Base-by-base conservation (phyloP, 1,140 invertebrate species). In the Hormaphis cornu region DNA sequence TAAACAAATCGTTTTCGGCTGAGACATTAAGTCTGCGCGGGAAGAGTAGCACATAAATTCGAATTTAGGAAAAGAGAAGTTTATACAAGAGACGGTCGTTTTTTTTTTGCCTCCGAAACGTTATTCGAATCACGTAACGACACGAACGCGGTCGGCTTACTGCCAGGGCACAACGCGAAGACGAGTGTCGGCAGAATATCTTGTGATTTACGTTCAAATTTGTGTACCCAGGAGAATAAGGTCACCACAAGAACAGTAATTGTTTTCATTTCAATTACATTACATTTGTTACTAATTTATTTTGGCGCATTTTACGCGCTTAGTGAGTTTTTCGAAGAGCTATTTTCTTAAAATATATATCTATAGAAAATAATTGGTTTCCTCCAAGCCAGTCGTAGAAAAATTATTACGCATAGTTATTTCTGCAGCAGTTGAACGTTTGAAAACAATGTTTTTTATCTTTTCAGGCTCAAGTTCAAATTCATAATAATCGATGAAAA, bases 1-100 rank as follows among this genome's bases (percentile, higher is more conserved):
- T 30, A 53, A 53, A 53, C 50, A n/a, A 53, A 53, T 53, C 30
- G 14, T 18, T 28, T 53, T 53, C n/a, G n/a, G n/a, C n/a, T n/a
- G n/a, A n/a, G n/a, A n/a, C n/a, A n/a, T n/a, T 28, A 53, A 30
- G 16, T 18, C 3, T 30, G 9, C n/a, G 30, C n/a, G 30, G n/a
- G 10, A 53, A 30, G 16, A 53, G 26, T n/a, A 30, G n/a, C n/a
- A n/a, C n/a, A 54, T 54, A 33, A 33, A 54, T 33, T n/a, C 33
- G 28, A 33, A 54, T 54, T 54, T 33, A 8, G n/a, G n/a, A 33
- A 35, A 12, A 35, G n/a, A n/a, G n/a, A 20, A 54, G 24, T 54
- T 12, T 9, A 54, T 54, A 54, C 33, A 54, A 33, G 50, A 28
- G n/a, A n/a, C n/a, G n/a, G n/a, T 33, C 8, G 4, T 54, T 33